Percentiles rank a stretch among this genome's conserved stretches.
These are phyloP conservation scores for Drosophila sordidula DNA, from an alignment of 2,888 invertebrate genomes.

Conservation along the genomic window DNA sequence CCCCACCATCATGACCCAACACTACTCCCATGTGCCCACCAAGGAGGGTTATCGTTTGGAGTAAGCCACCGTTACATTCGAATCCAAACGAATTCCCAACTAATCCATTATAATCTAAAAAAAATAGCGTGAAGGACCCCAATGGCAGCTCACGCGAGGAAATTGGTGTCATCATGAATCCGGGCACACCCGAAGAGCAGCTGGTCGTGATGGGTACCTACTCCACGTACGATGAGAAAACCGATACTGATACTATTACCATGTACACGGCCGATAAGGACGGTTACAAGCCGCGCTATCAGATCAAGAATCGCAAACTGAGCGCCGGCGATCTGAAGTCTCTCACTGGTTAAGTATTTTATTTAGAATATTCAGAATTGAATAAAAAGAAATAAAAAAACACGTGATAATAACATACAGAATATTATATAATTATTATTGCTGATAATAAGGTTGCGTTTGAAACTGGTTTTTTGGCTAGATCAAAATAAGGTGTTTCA, in stretches of 20 bases:
- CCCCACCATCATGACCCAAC: slow-evolving; percentile 76
- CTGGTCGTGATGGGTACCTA: slow-evolving; percentile 84
- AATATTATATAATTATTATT: slow-evolving; percentile 22
- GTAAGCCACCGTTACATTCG: slow-evolving; percentile 57
- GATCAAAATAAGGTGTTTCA: slow-evolving; percentile 55
- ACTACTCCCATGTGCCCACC: slow-evolving; percentile 74
- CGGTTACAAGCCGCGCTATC: slow-evolving; percentile 83
- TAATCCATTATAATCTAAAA: not conserved
- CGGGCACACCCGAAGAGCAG: slow-evolving; percentile 82
- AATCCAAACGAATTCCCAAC: not conserved
- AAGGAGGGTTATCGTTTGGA: slow-evolving; percentile 83
- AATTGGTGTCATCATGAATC: slow-evolving; percentile 83
- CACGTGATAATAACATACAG: slow-evolving; percentile 24
- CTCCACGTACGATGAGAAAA: slow-evolving; percentile 79
- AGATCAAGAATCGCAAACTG: slow-evolving; percentile 82
- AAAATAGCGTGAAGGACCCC: slow-evolving; percentile 75
- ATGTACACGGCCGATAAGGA: slow-evolving; percentile 85
- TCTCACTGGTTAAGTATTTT: slow-evolving; percentile 71
- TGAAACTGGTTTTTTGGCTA: slow-evolving; percentile 63
- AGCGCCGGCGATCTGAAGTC: slow-evolving; percentile 75
- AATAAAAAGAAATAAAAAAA: slow-evolving; percentile 3
- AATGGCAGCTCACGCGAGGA: slow-evolving; percentile 84
- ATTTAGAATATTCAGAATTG: slow-evolving; percentile 13
- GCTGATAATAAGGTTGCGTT: slow-evolving; percentile 18
- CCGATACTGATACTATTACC: slow-evolving; percentile 80